phyloP scores from a whole-genome alignment of 1,140 invertebrate genomes.

The Cydia fagiglandana region DNA sequence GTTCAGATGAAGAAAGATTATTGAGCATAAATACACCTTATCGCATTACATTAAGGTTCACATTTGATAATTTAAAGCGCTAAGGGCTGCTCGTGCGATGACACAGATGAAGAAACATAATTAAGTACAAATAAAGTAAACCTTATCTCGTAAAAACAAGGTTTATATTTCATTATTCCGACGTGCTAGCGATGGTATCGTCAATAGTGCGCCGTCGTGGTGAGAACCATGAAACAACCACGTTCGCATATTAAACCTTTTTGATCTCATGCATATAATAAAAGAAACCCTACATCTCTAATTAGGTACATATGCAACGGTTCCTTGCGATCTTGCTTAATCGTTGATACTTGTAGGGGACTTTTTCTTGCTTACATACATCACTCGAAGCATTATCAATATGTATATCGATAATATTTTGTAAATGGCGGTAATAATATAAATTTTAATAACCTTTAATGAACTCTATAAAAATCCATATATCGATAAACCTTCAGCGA shows the following conservation, averaged over 20 bases:
- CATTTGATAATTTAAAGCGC: not conserved
- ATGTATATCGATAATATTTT: not conserved
- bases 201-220: not conserved
- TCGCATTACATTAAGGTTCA: not conserved
- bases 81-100: not conserved
- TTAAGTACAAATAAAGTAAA: not conserved
- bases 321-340: too few species aligned
- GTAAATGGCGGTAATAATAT: not conserved
- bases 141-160: not conserved
- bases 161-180: not conserved
- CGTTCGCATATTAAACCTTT: not conserved
- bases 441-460: not conserved
- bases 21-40: not conserved
- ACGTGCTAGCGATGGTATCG: not conserved
- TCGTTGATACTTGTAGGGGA: too few species aligned
- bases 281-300: not conserved
- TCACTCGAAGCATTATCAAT: not conserved
- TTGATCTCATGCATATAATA: not conserved
- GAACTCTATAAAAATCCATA: not conserved
- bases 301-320: too few species aligned
- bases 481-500: not conserved
- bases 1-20: not conserved
- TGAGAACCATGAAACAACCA: not conserved
- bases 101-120: not conserved
- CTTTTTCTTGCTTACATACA: too few species aligned